Evolutionary conservation across 1,140 invertebrate species (phyloP), one percentile per base, ranked within the genome.

Genomic region (Tetragnatha versicolor): DNA sequence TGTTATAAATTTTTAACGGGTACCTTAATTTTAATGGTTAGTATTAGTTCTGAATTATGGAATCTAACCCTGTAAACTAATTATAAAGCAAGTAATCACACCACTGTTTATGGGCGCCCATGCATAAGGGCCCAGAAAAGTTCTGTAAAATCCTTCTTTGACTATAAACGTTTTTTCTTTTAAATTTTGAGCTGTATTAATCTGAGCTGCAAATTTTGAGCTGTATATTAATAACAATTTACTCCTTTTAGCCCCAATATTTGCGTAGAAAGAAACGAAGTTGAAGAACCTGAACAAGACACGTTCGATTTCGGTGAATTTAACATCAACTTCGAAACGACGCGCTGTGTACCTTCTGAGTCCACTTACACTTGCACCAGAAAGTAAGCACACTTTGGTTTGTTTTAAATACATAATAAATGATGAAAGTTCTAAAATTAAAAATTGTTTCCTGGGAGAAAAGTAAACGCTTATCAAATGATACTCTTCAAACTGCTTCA

Each of bases 311-410:
- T 69, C 25, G 82, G 83, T 53, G 82, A 82, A 29, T 85, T 86
- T 20, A 84, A 81, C 87, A 84, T 84, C 86, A 81, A 82, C 29
- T 83, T 84, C 76, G 72, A 86, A 83, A 85, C 87, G 55, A 89
- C 84, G 60, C 88, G 85, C 53, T 90, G 89, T 77, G 84, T 84
- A 25, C 86, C 90, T 80, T 87, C 87, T 37, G 84, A 86, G n/a
- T 86, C 86, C 63, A 88, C 88, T 84, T 88, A 90, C 81, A 85
- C 88, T 81, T 90, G 89, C 80, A 85, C 86, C 10, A 88, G 88
- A 63, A 72, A 70, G 79, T 60, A 73, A 79, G 39, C 39, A 12
- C 27, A 25, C 14, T 37, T 22, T 61, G 33, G 7, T 37, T 33
- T 2, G 1, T 27, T 9, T 27, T 5, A 55, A 0, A 5, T 0